A percentile compares a stretch with the other conserved stretches of the same genome.
These are phyloP conservation scores for Sphenopsis melanotis DNA, from an alignment of 2,797 vertebrate genomes.

Conservation along the genomic window DNA sequence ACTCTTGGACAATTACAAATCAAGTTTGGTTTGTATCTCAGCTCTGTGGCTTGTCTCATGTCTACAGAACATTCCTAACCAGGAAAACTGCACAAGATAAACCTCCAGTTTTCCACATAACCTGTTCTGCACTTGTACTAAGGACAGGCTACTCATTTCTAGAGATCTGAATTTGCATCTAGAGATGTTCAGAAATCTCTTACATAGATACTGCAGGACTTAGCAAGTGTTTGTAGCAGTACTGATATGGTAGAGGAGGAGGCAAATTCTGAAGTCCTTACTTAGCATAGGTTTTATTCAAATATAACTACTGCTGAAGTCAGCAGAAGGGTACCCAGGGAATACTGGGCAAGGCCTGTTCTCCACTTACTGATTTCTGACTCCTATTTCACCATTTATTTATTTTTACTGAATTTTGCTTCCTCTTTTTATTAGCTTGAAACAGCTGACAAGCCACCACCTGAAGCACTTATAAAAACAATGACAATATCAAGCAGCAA, in stretches of 20 bases:
- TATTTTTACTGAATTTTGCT: constrained; percentile 12
- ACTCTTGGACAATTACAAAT: background rate
- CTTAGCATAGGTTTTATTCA: background rate
- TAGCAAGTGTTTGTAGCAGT: background rate
- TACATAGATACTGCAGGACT: background rate
- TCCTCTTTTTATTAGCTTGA: background rate
- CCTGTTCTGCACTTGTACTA: background rate
- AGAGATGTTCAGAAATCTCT: background rate
- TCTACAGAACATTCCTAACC: background rate
- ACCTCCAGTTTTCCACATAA: background rate
- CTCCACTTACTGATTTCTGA: background rate
- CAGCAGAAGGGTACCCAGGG: background rate
- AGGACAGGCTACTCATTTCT: background rate
- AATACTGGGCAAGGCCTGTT: background rate
- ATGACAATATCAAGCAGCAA: background rate
- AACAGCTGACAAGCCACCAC: background rate
- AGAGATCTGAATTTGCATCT: background rate
- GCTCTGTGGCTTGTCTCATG: background rate
- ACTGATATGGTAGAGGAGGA: background rate
- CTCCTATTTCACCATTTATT: background rate
- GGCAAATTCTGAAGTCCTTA: background rate
- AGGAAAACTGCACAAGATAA: background rate
- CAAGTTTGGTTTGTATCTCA: background rate
- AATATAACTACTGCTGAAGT: background rate
- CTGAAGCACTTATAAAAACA: background rate